These are phyloP conservation scores for Channa striata DNA, from an alignment of 2,797 vertebrate genomes.

Conservation along the genomic window DNA sequence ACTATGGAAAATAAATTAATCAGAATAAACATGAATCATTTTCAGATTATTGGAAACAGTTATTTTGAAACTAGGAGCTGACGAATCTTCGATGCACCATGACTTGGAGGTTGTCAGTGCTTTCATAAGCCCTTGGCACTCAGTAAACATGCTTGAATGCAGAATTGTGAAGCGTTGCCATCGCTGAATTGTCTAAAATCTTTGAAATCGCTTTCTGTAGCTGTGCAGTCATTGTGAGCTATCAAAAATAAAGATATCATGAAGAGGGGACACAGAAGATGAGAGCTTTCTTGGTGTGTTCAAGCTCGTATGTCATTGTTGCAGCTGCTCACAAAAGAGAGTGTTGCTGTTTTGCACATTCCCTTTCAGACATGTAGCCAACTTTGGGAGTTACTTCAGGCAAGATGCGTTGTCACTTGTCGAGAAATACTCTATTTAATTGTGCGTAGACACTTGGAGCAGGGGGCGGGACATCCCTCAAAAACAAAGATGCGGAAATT, in stretches of 20 bases:
- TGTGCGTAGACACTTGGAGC: too few relatives aligned
- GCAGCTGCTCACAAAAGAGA: conserved; percentile 21
- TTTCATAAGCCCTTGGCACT: conserved; percentile 41
- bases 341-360: too few relatives aligned
- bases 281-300: conserved; percentile 13
- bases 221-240: conserved; percentile 1
- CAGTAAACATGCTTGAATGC: conserved; percentile 9
- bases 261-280: conserved; percentile 3
- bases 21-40: conserved; percentile 28
- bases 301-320: conserved; percentile 8
- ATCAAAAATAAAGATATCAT: conserved; percentile 16
- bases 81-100: conserved; percentile 39
- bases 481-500: too few relatives aligned
- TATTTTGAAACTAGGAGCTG: conserved; percentile 20
- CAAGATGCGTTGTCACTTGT: too few relatives aligned
- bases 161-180: conserved; percentile 9
- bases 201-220: conserved; percentile 26
- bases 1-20: conserved; percentile 16
- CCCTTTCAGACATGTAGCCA: too few relatives aligned
- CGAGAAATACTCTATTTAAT: too few relatives aligned
- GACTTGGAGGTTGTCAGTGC: conserved; percentile 45
- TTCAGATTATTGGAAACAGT: conserved; percentile 23
- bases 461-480: too few relatives aligned
- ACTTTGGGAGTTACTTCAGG: too few relatives aligned
- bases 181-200: conserved; percentile 25